Percentiles rank a stretch among this genome's conserved stretches.
These are phyloP conservation scores for Calephelis perditalis DNA, from an alignment of 2,888 invertebrate genomes.

Conservation along the genomic window DNA sequence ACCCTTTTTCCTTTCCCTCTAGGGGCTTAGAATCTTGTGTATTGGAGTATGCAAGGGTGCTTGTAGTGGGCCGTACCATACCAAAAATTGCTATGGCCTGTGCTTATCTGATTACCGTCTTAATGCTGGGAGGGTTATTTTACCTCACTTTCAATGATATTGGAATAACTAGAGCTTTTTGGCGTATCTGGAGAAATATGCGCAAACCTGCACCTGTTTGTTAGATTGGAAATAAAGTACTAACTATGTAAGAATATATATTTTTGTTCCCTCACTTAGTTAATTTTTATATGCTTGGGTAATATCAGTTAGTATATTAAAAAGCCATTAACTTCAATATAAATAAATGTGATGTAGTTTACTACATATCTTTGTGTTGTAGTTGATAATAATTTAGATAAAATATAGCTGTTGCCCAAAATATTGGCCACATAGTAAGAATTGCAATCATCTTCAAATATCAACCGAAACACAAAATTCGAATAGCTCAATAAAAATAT, in stretches of 20 bases:
- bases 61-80: conserved; percentile 45
- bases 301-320: too few relatives aligned
- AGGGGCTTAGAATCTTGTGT: conserved; percentile 35
- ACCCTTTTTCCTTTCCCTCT: conserved; percentile 79
- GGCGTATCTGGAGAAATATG: conserved; percentile 82
- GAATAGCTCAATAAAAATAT: too few relatives aligned
- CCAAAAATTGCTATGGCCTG: conserved; percentile 82
- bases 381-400: too few relatives aligned
- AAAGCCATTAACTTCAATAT: too few relatives aligned
- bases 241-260: not conserved
- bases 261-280: not conserved
- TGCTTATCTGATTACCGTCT: conserved; percentile 76
- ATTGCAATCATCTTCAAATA: too few relatives aligned
- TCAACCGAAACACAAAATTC: too few relatives aligned
- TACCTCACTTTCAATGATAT: conserved; percentile 80
- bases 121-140: conserved; percentile 60
- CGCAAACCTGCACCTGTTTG: conserved; percentile 36
- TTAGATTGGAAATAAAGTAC: not conserved
- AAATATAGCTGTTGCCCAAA: too few relatives aligned
- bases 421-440: too few relatives aligned
- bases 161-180: conserved; percentile 83
- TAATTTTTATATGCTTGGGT: too few relatives aligned
- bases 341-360: too few relatives aligned
- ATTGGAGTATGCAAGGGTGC: conserved; percentile 35
- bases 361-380: too few relatives aligned